Base-by-base conservation (phyloP, 1,140 invertebrate species). In the Lordiphosa stackelbergi region DNA sequence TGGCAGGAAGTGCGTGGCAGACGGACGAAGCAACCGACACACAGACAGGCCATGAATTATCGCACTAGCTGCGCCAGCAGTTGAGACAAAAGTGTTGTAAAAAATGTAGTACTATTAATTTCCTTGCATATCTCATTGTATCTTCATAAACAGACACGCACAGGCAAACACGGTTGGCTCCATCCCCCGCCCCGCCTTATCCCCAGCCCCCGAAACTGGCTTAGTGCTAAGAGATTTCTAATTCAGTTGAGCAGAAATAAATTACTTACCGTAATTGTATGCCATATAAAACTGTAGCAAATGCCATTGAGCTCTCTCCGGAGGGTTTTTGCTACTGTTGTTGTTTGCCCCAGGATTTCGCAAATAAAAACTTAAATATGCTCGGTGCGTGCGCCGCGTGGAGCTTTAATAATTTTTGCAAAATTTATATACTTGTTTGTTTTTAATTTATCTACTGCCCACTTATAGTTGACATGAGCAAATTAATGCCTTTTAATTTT, bases 211-310 rank as follows among this genome's bases (percentile, higher is more conserved):
- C 46, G 62, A 68, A 68, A 71, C 79, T 79, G 75, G 75, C 75
- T 79, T 79, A 79, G 75, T 79, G 75, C 71, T 81, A 79, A 79
- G 75, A 81, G 77, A 81, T 81, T 81, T 81, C 77, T 81, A 81
- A 81, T 81, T 81, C 77, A 81, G 77, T 83, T 81, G 77, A 83
- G 77, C 77, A 77, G 77, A 81, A 81, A 81, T 81, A 81, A 81
- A 81, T 81, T 81, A 81, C 77, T 81, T 81, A 83, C 77, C 77
- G 77, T 81, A 81, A 81, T 81, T 81, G 77, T 81, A 77, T 71
- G 60, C 75, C 75, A 75, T 79, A 79, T 79, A 79, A 83, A 79
- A 83, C 72, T 81, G 77, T 71, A 83, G 71, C 66, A 63, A 71
- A 61, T 46, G 49, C 36, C 71, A 69, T 68, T 65, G 60, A 63